Evolutionary conservation across 2,797 vertebrate genomes (phyloP).

Genomic region (Margarornis squamiger): DNA sequence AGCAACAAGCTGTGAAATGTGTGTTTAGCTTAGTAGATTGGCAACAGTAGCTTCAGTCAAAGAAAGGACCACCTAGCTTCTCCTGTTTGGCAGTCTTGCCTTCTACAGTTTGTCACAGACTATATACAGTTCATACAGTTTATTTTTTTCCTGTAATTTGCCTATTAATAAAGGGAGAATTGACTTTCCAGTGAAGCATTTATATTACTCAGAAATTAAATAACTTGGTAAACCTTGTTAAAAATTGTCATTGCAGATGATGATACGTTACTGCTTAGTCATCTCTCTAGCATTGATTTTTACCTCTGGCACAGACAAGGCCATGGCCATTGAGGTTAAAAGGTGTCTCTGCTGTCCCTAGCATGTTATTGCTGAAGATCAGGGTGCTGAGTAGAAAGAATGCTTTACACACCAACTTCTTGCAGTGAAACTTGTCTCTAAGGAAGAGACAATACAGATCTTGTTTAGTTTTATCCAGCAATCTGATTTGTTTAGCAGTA

Average conservation of each 20-base stretch:
- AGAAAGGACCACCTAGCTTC: conserved; percentile 44
- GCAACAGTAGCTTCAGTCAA: background rate
- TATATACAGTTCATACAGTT: background rate
- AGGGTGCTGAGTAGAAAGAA: background rate
- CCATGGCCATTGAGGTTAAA: background rate
- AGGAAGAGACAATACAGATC: background rate
- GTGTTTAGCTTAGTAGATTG: conserved; percentile 32
- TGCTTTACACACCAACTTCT: background rate
- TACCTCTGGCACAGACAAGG: background rate
- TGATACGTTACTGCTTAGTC: background rate
- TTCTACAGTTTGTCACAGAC: background rate
- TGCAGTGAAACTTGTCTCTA: background rate
- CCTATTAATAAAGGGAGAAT: background rate
- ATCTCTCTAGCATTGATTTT: background rate
- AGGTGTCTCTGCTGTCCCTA: background rate
- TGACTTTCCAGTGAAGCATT: background rate
- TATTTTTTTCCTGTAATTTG: background rate
- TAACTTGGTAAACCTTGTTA: background rate
- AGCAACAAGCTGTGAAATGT: conserved; percentile 55
- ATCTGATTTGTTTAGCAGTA: background rate
- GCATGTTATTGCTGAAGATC: background rate
- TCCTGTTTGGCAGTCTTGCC: background rate
- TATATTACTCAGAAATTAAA: background rate
- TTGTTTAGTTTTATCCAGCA: background rate
- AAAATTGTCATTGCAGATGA: background rate